A percentile compares a stretch with the other conserved stretches of the same genome.
Conservation (phyloP, 2,113 vertebrate genomes). For the Pteruthius melanotis region DNA sequence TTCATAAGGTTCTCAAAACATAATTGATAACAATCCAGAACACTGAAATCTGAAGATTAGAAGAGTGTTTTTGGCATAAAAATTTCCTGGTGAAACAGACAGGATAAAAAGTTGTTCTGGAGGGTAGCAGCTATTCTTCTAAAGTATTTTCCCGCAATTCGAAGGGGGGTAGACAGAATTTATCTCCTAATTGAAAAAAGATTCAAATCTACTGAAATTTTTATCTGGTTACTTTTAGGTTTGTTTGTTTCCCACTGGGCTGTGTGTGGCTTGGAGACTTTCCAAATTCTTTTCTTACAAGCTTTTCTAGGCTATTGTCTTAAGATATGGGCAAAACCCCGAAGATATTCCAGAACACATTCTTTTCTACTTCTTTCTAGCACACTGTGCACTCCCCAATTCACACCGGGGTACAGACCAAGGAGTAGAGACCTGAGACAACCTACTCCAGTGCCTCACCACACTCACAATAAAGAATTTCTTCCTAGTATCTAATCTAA, state of each 20-base stretch:
- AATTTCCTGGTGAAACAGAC: neutral
- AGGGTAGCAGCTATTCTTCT: neutral
- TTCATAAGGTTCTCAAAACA: neutral
- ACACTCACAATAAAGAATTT: neutral
- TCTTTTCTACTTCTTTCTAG: neutral
- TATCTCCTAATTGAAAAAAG: conserved; percentile 5
- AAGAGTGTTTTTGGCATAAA: neutral
- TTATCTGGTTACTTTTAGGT: conserved; percentile 27
- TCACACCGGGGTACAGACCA: neutral
- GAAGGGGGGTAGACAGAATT: neutral
- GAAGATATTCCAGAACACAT: neutral
- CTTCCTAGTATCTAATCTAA: neutral
- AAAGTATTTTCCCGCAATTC: neutral
- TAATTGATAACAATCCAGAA: neutral
- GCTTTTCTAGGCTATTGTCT: neutral
- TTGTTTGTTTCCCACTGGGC: neutral
- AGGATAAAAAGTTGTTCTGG: neutral
- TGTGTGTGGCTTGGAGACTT: neutral
- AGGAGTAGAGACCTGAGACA: neutral
- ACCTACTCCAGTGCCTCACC: neutral
- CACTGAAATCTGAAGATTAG: neutral
- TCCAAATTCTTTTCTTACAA: conserved; percentile 11
- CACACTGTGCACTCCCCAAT: accelerated
- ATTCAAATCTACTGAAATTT: conserved; percentile 6
- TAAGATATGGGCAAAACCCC: neutral